A percentile compares a stretch with the other conserved stretches of the same genome.
These are phyloP conservation scores for Gisinianus flammeolus DNA, from an alignment of 2,888 invertebrate species.

Conservation along the genomic window DNA sequence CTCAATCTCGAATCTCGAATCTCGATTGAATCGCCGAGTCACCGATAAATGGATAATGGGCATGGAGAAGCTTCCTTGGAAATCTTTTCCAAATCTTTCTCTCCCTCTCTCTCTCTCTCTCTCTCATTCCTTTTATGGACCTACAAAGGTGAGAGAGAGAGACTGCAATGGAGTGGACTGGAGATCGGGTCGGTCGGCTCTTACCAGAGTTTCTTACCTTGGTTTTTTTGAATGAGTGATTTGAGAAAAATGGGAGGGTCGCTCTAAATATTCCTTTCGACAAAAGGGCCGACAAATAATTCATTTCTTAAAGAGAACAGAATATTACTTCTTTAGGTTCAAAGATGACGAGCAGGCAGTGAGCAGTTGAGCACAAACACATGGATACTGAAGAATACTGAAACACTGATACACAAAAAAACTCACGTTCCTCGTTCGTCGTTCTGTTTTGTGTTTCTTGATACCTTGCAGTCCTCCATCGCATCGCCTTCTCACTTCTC, in stretches of 20 bases:
- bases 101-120: constrained; percentile 19
- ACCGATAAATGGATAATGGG: constrained; percentile 22
- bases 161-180: constrained; percentile 17
- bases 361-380: background rate
- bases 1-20: background rate
- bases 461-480: background rate
- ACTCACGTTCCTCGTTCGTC: background rate
- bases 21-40: constrained; percentile 24
- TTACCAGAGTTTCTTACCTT: too few relatives aligned
- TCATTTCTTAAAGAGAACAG: constrained; percentile 38
- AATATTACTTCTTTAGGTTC: constrained; percentile 37
- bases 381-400: background rate
- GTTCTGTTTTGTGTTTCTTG: background rate
- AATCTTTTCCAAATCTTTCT: constrained; percentile 1
- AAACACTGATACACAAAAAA: constrained; percentile 2
- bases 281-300: constrained; percentile 38
- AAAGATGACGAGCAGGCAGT: background rate
- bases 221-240: constrained; percentile 17
- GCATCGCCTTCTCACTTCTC: background rate
- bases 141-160: constrained; percentile 15
- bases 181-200: constrained; percentile 32
- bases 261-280: constrained; percentile 40
- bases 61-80: background rate
- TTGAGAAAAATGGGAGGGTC: constrained; percentile 35
- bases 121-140: background rate